Base-by-base conservation (phyloP, 37 sponge, comb jelly and placozoan genomes). In the Lycopodina hypogea region DNA sequence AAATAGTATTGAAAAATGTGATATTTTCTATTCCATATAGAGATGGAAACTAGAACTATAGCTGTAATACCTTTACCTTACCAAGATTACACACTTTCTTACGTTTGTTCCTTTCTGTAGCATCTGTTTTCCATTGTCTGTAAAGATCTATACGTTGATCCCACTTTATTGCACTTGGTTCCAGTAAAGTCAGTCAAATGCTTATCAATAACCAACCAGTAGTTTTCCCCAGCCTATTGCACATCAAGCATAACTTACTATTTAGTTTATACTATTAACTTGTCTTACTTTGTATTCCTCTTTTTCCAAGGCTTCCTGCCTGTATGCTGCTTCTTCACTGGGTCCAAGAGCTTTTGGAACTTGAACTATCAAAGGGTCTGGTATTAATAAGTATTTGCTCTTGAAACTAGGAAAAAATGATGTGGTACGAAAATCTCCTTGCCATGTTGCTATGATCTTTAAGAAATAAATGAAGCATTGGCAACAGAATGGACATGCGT, bases 161-260 rank as follows among this genome's bases (percentile, higher is more conserved):
- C 94, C 28, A 93, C 69, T 50, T 64, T 86, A 78, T 90, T 89
- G 60, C 94, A 93, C 17, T 63, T 72, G 0, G 50, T 19, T 24
- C 85, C 88, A 67, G 38, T 65, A n/a, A 80, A 41, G 41, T 87
- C 91, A 8, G 85, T 61, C 74, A 90, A 68, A 52, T 86, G 81
- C 41, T 83, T 86, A 72, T 89, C 91, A 22, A 90, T 80, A 1
- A 93, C 36, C 40, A 93, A 69, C 87, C 87, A 93, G 29, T 89
- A 81, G 0, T 78, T 40, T 33, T 78, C 69, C 18, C 90, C 93
- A 72, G 73, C 86, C 93, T 92, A 53, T 3, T 26, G 7, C 61
- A 59, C 21, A 17, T 1, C 18, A 59, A 29, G 52, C 23, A 45
- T 23, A 28, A 21, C 18, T 32, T 35, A 58, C 26, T 58, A 26